Conservation (phyloP, 2,888 invertebrate genomes). For the Coecobrya sp. region DNA sequence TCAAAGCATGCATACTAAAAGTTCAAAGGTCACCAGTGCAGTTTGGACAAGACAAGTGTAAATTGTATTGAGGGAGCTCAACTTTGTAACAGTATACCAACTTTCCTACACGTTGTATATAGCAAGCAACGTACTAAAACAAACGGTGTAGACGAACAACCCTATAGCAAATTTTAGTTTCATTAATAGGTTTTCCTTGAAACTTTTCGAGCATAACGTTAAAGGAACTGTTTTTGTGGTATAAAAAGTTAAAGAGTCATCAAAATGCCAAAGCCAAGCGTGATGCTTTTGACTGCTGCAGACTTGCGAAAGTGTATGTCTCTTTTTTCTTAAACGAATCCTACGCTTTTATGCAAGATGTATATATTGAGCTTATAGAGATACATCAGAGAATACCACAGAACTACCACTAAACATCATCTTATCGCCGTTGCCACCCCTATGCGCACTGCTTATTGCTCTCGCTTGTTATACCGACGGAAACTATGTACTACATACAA, state of each 20-base stretch:
- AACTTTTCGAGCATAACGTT: conserved; percentile 78
- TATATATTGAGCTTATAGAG: not conserved
- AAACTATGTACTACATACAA: not conserved
- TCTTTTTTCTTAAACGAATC: not conserved
- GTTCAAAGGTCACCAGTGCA: conserved; percentile 67
- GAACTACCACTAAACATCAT: conserved; percentile 27
- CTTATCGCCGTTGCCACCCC: not conserved
- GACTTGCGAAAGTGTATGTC: not conserved
- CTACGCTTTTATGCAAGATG: conserved; percentile 6
- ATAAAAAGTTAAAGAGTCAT: conserved; percentile 52
- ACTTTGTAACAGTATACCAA: not conserved
- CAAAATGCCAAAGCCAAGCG: conserved; percentile 65
- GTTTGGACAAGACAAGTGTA: conserved; percentile 7
- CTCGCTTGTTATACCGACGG: not conserved
- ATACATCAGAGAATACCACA: not conserved
- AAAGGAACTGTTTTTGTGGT: conserved; percentile 73
- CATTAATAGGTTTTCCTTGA: conserved; percentile 71
- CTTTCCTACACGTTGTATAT: not conserved
- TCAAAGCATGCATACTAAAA: conserved; percentile 24
- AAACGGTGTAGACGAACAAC: not conserved
- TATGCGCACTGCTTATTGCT: not conserved
- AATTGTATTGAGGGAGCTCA: not conserved
- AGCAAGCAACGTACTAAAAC: not conserved
- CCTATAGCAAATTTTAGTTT: not conserved
- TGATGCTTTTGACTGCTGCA: conserved; percentile 40